These are phyloP conservation scores for Caenorhabditis plicata DNA, from an alignment of 2,888 invertebrate species.

Conservation along the genomic window DNA sequence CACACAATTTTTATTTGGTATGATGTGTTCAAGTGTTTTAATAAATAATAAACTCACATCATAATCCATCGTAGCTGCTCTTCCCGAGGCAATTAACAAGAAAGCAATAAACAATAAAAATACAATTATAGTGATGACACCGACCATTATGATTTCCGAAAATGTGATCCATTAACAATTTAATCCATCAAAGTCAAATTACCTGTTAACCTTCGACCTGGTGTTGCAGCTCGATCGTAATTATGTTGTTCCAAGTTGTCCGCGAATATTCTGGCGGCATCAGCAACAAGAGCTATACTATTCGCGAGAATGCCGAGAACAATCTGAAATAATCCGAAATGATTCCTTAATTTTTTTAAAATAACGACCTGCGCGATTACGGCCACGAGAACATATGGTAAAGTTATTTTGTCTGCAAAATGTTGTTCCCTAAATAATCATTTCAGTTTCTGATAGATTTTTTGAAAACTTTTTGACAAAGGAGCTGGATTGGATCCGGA, in stretches of 20 bases:
- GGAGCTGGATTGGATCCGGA: slow-evolving; percentile 20
- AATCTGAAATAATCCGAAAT: slow-evolving; percentile 13
- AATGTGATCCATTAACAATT: background rate
- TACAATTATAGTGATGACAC: slow-evolving; percentile 21
- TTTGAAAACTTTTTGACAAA: background rate
- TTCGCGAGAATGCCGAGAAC: slow-evolving; percentile 29
- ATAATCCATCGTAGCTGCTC: slow-evolving; percentile 30
- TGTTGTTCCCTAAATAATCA: slow-evolving; percentile 14
- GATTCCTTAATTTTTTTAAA: background rate
- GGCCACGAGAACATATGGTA: slow-evolving; percentile 7
- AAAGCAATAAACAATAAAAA: slow-evolving; percentile 29
- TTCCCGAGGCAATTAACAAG: slow-evolving; percentile 27
- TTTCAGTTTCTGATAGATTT: background rate
- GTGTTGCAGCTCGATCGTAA: slow-evolving; percentile 29
- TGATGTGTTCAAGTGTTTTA: background rate
- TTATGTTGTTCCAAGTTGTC: slow-evolving; percentile 33
- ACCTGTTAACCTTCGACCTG: slow-evolving; percentile 25
- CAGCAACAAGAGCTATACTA: slow-evolving; percentile 30
- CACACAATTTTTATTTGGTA: no score
- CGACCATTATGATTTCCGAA: slow-evolving; percentile 35
- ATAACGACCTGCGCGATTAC: slow-evolving; percentile 25
- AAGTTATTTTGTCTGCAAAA: slow-evolving; percentile 15
- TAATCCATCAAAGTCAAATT: no score
- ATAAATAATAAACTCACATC: slow-evolving; percentile 11
- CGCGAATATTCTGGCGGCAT: slow-evolving; percentile 31